A percentile compares a stretch with the other conserved stretches of the same genome.
phyloP scores from a whole-genome alignment of 2,797 vertebrate species.

The Neomorphus geoffroyi region DNA sequence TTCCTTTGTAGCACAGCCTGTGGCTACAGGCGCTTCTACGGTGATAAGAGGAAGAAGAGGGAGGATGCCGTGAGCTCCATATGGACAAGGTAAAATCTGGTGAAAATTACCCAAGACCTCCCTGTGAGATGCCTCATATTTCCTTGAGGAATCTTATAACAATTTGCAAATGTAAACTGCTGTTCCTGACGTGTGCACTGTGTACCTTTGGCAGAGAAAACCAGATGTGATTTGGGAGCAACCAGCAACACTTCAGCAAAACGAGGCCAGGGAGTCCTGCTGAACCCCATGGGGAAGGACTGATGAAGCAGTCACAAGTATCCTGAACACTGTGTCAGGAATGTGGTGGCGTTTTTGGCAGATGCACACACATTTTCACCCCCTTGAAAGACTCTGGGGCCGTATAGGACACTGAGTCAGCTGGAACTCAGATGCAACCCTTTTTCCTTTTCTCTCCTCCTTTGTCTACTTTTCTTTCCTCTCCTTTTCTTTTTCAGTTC shows the following conservation, averaged over 20 bases:
- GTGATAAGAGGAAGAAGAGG: background rate
- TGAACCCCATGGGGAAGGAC: background rate
- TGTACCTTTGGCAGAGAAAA: accelerated
- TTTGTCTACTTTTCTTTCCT: constrained; percentile 38
- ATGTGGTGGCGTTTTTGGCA: background rate
- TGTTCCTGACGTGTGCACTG: accelerated
- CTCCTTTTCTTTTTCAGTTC: constrained; percentile 10
- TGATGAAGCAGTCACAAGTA: background rate
- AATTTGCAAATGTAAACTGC: background rate
- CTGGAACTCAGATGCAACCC: background rate
- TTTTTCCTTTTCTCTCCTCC: background rate
- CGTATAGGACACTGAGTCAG: background rate
- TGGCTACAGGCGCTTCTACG: background rate
- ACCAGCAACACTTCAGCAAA: background rate
- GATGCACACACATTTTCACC: background rate
- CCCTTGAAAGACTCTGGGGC: background rate
- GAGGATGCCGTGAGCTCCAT: background rate
- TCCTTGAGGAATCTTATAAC: background rate
- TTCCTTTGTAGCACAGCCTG: background rate
- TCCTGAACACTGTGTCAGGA: background rate
- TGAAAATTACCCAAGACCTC: background rate
- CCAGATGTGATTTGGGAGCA: background rate
- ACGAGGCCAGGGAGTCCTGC: background rate
- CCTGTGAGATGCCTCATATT: background rate
- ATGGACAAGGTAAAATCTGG: background rate